These are phyloP conservation scores for Leptodactylus fuscus DNA, from an alignment of 2,113 vertebrate species.

Conservation along the genomic window DNA sequence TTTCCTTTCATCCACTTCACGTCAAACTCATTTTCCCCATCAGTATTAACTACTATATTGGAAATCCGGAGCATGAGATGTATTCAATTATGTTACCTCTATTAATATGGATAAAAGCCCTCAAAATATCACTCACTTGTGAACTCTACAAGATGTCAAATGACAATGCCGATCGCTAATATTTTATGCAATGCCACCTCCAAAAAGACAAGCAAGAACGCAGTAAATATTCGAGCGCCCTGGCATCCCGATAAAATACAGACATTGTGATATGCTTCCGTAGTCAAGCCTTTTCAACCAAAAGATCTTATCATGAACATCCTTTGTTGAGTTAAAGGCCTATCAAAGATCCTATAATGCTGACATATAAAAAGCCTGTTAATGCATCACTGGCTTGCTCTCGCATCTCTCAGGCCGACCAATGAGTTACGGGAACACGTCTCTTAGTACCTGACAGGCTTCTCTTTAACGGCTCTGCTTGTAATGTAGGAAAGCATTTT, in stretches of 20 bases:
- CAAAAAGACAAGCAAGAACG: neutral
- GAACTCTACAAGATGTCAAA: neutral
- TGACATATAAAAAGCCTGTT: constrained; percentile 73
- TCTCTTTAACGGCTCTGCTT: constrained; percentile 43
- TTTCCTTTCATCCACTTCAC: no score
- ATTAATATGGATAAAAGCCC: no score
- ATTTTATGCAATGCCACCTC: neutral
- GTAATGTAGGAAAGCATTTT: constrained; percentile 49
- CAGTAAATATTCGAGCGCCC: neutral
- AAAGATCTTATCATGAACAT: constrained; percentile 58
- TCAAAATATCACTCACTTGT: neutral
- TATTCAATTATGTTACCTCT: no score
- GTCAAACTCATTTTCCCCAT: no score
- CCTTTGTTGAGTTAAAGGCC: constrained; percentile 62
- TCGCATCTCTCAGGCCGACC: constrained; percentile 61
- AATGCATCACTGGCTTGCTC: constrained; percentile 66
- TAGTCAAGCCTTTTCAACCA: constrained; percentile 18
- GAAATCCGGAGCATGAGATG: no score
- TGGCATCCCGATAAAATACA: constrained; percentile 4
- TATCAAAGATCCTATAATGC: constrained; percentile 63
- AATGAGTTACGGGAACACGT: constrained; percentile 65
- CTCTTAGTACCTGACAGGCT: constrained; percentile 59
- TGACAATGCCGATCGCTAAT: neutral
- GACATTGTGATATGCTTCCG: constrained; percentile 8
- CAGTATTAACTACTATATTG: no score